Evolutionary conservation across 2,888 invertebrate species (phyloP).

Genomic region (Stenodera caucasica): DNA sequence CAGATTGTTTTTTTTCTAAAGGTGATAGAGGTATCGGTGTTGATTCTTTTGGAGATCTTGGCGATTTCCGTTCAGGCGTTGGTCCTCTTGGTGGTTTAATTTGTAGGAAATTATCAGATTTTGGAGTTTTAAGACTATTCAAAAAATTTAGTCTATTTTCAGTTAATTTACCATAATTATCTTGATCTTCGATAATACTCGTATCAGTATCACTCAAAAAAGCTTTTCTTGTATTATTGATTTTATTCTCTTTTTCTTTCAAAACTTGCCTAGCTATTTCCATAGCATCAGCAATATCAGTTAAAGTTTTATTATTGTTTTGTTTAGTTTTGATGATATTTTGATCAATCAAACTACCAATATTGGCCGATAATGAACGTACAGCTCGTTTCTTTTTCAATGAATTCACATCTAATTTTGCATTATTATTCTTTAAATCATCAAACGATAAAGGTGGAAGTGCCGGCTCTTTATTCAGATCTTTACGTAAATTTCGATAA

Average conservation of each 20-base stretch:
- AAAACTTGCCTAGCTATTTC: constrained; percentile 55
- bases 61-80: constrained; percentile 40
- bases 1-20: constrained; percentile 33
- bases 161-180: constrained; percentile 47
- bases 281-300: constrained; percentile 55
- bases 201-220: constrained; percentile 54
- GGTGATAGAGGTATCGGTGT: constrained; percentile 42
- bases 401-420: constrained; percentile 50
- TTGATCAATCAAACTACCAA: constrained; percentile 74
- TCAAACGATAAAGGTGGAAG: constrained; percentile 57
- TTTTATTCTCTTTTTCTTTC: constrained; percentile 52
- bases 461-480: constrained; percentile 62
- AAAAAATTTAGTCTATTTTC: constrained; percentile 51
- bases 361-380: constrained; percentile 81
- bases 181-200: constrained; percentile 31
- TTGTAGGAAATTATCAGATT: constrained; percentile 35
- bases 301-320: constrained; percentile 43
- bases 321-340: constrained; percentile 54
- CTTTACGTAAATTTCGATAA: constrained; percentile 81
- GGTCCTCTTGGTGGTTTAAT: constrained; percentile 46
- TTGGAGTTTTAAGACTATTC: constrained; percentile 42
- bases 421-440: constrained; percentile 58
- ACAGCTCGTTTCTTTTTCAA: constrained; percentile 78
- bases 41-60: constrained; percentile 43
- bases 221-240: constrained; percentile 47